Evolutionary conservation across 2,888 invertebrate species (phyloP), one percentile per base, ranked within the genome.

Genomic region (Apoda limacodes): DNA sequence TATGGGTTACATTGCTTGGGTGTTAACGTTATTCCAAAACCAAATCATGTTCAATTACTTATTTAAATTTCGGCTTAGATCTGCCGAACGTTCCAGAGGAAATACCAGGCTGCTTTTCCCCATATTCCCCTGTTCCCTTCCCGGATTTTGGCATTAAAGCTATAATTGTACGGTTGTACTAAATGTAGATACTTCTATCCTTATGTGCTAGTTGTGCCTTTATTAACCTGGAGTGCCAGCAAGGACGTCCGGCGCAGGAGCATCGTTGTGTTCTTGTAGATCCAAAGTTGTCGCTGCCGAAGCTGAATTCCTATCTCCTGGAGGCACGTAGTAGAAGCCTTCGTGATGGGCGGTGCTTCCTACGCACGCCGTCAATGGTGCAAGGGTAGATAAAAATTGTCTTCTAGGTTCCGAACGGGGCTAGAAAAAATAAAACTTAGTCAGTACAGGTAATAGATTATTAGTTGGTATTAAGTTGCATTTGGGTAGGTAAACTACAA

Each of bases 291-390:
- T 85, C 4, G 67, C 60, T 40, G 85, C 83, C 1, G 85, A 83
- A 1, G 85, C 75, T 0, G 87, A 84, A 12, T 82, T 82, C 9
- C 87, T 75, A 30, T 85, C 88, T 2, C 83, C 83, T 0, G 72
- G 82, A 0, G 87, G 84, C 4, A 83, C 71, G 34, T 76, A 82
- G 52, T 80, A 78, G 50, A 78, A 80, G 0, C 78, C 75, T 38
- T 80, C 80, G 44, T 76, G 75, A 28, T 76, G 75, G 4, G 70
- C 70, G 0, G 78, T 63, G 21, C 78, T 80, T 0, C 87, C 85
- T 6, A 90, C 92, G 52, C 92, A 92, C 2, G 91, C 88, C 2
- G 89, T 89, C 22, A 92, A 66, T 1, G 92, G 92, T 0, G 91
- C 90, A 34, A 92, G 60, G 1, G 89, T 90, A 0, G 92, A 88